These are phyloP conservation scores for Oscheius sp. DNA, from an alignment of 2,888 invertebrate genomes.

Conservation along the genomic window DNA sequence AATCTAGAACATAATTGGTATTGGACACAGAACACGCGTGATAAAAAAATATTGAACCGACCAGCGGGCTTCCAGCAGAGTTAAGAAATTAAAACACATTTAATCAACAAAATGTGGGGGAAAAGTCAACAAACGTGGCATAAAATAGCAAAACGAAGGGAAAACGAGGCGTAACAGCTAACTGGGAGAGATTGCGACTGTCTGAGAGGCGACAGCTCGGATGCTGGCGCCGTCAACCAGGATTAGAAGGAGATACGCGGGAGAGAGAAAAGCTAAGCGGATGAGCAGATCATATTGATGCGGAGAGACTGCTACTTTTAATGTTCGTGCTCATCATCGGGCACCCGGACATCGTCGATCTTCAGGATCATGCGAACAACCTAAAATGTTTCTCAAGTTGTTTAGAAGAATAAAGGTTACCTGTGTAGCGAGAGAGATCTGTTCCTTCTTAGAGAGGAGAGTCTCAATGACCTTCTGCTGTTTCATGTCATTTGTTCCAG, in stretches of 20 bases:
- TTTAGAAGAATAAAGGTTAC: constrained; percentile 35
- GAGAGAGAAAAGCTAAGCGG: constrained; percentile 38
- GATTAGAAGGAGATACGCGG: constrained; percentile 26
- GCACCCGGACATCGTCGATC: constrained; percentile 91
- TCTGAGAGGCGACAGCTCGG: too few species aligned
- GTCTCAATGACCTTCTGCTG: constrained; percentile 93
- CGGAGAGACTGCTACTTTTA: constrained; percentile 8
- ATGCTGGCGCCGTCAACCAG: constrained; percentile 21
- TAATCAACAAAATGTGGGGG: constrained; percentile 10
- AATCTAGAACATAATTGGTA: neutral
- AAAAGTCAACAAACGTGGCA: constrained; percentile 11
- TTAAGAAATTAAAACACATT: constrained; percentile 9
- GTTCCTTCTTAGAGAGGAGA: constrained; percentile 94
- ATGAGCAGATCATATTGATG: constrained; percentile 34
- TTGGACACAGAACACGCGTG: neutral
- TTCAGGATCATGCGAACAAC: constrained; percentile 99
- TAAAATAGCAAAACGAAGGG: constrained; percentile 16
- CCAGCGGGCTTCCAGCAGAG: constrained; percentile 12
- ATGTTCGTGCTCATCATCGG: constrained; percentile 74
- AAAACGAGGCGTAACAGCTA: constrained; percentile 35
- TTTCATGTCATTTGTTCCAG: constrained; percentile 88
- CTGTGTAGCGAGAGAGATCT: constrained; percentile 94
- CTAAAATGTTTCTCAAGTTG: constrained; percentile 38
- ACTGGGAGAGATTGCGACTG: neutral
- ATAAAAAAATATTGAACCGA: constrained; percentile 14